Evolutionary conservation across 2,888 invertebrate species (phyloP).

Genomic region (Monoplex corrugatus): DNA sequence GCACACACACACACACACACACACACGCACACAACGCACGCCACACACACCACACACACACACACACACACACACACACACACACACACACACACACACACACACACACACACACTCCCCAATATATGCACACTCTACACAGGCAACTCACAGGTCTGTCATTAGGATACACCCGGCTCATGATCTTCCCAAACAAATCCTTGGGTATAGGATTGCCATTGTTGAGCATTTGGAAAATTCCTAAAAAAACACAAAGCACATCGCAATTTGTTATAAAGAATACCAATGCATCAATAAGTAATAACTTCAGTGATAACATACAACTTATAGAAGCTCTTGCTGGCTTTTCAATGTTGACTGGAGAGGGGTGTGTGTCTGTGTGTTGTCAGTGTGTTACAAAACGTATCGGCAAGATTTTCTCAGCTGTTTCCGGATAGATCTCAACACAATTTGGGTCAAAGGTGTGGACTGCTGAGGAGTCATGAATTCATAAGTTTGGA

Average conservation of each 20-base stretch:
- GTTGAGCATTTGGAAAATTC: conserved; percentile 74
- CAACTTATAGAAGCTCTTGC: no score
- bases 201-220: conserved; percentile 73
- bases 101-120: not conserved
- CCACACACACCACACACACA: no score
- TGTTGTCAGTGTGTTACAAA: no score
- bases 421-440: no score
- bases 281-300: not conserved
- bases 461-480: no score
- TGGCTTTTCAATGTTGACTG: no score
- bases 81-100: conserved; percentile 26
- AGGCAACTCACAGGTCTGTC: conserved; percentile 69
- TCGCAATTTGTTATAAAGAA: not conserved
- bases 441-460: no score
- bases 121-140: not conserved
- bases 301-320: no score
- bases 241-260: conserved; percentile 63
- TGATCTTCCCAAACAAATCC: conserved; percentile 71
- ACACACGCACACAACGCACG: conserved; percentile 36
- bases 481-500: no score
- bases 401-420: no score
- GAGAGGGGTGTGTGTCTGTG: no score
- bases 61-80: conserved; percentile 16
- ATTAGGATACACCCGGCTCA: conserved; percentile 75
- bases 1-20: conserved; percentile 20